A percentile compares a stretch with the other conserved stretches of the same genome.
Conservation (phyloP, 2,888 invertebrate genomes). For the Teinopalpus imperialis region DNA sequence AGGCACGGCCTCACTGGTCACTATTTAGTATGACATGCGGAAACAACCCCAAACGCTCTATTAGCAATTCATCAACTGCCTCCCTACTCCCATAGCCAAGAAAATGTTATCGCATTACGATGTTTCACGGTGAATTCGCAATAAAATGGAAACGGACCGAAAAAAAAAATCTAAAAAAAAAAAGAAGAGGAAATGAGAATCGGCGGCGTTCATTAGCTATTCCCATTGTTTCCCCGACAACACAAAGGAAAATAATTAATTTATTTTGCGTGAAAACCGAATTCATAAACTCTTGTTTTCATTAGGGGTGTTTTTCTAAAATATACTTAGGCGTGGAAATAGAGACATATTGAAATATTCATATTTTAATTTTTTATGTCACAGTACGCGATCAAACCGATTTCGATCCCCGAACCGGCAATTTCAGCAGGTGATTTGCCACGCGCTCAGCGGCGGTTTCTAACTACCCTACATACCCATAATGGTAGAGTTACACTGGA, state of each 20-base stretch:
- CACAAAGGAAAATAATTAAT: conserved; percentile 34
- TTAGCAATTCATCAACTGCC: conserved; percentile 23
- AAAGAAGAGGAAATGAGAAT: conserved; percentile 27
- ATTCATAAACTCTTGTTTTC: conserved; percentile 26
- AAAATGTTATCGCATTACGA: conserved; percentile 1
- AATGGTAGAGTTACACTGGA: too few species aligned
- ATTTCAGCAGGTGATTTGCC: too few species aligned
- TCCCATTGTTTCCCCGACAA: conserved; percentile 29
- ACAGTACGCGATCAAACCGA: too few species aligned
- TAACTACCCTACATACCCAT: too few species aligned
- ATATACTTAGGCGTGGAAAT: conserved; percentile 4
- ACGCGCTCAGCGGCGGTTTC: too few species aligned
- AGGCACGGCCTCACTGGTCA: too few species aligned
- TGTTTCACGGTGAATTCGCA: conserved; percentile 18
- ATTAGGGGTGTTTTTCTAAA: conserved; percentile 18
- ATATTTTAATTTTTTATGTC: too few species aligned
- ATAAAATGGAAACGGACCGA: conserved; percentile 9
- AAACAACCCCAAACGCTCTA: conserved; percentile 6
- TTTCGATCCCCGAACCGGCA: too few species aligned
- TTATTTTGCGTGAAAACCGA: conserved; percentile 25
- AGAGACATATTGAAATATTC: too few species aligned
- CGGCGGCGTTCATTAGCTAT: conserved; percentile 31
- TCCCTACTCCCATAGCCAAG: conserved; percentile 9
- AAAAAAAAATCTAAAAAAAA: conserved; percentile 6
- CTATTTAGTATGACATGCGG: conserved; percentile 8